phyloP scores from a whole-genome alignment of 2,888 invertebrate genomes.

The Latheticus oryzae region DNA sequence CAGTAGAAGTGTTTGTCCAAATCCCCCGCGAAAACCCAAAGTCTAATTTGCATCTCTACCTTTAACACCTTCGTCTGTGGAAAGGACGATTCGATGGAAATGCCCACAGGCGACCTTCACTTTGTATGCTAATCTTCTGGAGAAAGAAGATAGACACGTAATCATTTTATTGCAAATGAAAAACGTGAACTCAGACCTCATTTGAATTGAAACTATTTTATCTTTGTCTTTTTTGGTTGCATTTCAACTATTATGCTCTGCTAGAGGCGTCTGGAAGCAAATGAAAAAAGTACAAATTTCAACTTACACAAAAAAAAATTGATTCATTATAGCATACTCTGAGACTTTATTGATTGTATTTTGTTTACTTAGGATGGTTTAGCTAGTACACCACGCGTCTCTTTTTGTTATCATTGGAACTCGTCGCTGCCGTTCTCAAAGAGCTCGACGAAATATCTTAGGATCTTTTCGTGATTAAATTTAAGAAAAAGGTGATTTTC shows the following conservation, averaged over 20 bases:
- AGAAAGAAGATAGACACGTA: constrained; percentile 49
- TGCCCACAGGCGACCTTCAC: constrained; percentile 49
- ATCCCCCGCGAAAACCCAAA: constrained; percentile 36
- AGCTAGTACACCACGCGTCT: too few relatives aligned
- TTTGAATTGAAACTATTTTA: constrained; percentile 42
- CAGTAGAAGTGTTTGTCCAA: constrained; percentile 29
- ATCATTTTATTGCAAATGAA: constrained; percentile 57
- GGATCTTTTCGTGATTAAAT: constrained; percentile 27
- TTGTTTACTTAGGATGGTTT: too few relatives aligned
- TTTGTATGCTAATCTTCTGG: constrained; percentile 51
- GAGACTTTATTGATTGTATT: neutral
- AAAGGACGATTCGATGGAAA: constrained; percentile 45
- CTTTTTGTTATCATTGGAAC: constrained; percentile 5
- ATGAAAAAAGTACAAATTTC: constrained; percentile 18
- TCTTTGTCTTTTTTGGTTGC: constrained; percentile 12
- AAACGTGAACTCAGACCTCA: constrained; percentile 48
- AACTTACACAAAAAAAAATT: too few relatives aligned
- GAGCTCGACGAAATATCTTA: neutral
- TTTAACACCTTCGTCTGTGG: constrained; percentile 45
- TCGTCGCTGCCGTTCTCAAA: constrained; percentile 11
- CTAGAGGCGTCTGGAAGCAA: constrained; percentile 31
- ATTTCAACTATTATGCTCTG: constrained; percentile 16
- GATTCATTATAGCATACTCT: neutral
- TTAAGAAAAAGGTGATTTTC: constrained; percentile 16
- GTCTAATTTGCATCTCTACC: constrained; percentile 45